These are phyloP conservation scores for Passerculus sandwichensis DNA, from an alignment of 2,797 vertebrate species.

Conservation along the genomic window DNA sequence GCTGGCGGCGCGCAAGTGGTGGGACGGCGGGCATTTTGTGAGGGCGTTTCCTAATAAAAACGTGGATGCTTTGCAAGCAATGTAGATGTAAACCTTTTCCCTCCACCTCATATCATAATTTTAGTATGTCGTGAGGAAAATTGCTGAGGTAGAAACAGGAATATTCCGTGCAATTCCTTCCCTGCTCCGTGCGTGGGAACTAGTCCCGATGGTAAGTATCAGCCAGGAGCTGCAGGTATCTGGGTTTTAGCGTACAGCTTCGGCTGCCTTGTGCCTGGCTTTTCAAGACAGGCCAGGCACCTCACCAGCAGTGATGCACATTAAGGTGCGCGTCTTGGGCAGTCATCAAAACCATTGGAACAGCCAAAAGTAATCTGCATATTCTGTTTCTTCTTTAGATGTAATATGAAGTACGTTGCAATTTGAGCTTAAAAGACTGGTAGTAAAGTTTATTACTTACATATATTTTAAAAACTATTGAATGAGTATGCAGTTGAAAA, in stretches of 20 bases:
- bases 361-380: background rate
- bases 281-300: too few relatives aligned
- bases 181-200: fast-evolving
- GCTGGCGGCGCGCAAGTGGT: background rate
- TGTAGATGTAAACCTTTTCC: too few relatives aligned
- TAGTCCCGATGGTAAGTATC: fast-evolving
- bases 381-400: background rate
- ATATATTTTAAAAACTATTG: background rate
- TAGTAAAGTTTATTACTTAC: background rate
- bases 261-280: background rate
- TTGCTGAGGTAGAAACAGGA: fast-evolving
- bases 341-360: background rate
- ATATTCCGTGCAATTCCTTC: background rate
- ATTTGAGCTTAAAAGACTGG: background rate
- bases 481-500: background rate
- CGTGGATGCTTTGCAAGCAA: background rate
- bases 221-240: fast-evolving
- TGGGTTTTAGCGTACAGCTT: fast-evolving
- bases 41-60: background rate
- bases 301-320: fast-evolving
- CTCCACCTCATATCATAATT: fast-evolving
- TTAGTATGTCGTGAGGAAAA: fast-evolving
- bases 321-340: too few relatives aligned
- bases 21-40: background rate
- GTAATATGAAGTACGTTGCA: background rate